These are phyloP conservation scores for Anas platyrhynchos DNA, from an alignment of 2,113 vertebrate genomes.

Conservation along the genomic window DNA sequence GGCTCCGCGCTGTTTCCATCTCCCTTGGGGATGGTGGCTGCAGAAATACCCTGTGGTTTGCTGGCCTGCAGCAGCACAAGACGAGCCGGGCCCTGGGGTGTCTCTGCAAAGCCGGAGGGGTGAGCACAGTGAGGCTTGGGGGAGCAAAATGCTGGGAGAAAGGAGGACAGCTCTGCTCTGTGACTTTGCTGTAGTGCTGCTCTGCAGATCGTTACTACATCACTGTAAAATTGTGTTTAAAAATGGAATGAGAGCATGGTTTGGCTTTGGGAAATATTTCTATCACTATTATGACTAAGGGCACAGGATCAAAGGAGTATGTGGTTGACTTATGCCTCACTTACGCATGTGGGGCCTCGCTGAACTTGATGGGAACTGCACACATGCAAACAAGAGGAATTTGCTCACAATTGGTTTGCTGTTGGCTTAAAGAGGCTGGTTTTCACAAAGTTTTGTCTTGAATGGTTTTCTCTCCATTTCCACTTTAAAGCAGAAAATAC, in stretches of 20 bases:
- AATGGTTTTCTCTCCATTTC: not conserved
- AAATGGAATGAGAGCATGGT: constrained; percentile 50
- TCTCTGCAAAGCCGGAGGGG: not conserved
- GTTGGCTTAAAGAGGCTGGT: not conserved
- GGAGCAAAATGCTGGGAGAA: not conserved
- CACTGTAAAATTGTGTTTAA: constrained; percentile 43
- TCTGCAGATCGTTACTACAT: not conserved
- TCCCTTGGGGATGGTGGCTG: rapidly evolving
- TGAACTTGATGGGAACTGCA: constrained; percentile 62
- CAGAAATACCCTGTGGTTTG: not conserved
- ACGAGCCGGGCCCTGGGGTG: not conserved
- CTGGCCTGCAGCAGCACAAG: not conserved
- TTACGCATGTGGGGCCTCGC: constrained; percentile 52
- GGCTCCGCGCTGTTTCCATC: not conserved
- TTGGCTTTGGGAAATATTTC: constrained; percentile 61
- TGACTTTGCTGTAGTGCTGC: not conserved
- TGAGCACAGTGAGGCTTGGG: not conserved
- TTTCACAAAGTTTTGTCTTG: not conserved
- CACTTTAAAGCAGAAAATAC: not conserved
- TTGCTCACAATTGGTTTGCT: constrained; percentile 30
- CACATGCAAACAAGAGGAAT: constrained; percentile 40
- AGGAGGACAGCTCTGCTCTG: not conserved
- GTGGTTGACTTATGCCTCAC: constrained; percentile 57
- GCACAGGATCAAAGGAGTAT: constrained; percentile 54
- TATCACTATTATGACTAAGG: constrained; percentile 36